Percentiles rank a stretch among this genome's conserved stretches.
Conservation (phyloP, 2,888 invertebrate genomes). For the Lithosia quadra region DNA sequence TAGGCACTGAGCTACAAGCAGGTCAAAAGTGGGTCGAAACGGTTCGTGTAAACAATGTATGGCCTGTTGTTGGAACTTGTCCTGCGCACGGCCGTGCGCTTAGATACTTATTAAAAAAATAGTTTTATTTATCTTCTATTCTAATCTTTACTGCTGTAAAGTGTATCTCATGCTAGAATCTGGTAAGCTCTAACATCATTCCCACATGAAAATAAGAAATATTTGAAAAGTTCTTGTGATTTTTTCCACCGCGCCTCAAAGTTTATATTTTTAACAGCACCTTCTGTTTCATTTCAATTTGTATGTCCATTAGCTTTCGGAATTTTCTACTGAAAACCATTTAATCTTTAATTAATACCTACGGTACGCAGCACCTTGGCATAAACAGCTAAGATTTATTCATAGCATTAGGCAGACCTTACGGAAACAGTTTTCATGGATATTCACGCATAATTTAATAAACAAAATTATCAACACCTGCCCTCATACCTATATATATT, state of each 20-base stretch:
- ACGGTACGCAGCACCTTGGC: conserved; percentile 12
- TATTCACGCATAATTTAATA: conserved; percentile 7
- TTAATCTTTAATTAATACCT: conserved; percentile 50
- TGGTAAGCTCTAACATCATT: not conserved
- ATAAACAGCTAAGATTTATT: conserved; percentile 16
- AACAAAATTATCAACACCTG: not conserved
- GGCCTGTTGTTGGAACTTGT: no score
- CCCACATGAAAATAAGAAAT: conserved; percentile 38
- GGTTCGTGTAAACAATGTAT: no score
- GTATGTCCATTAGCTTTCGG: conserved; percentile 83
- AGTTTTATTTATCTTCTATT: not conserved
- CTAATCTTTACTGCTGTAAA: not conserved
- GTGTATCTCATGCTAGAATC: not conserved
- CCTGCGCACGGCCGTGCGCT: no score
- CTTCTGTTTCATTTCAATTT: conserved; percentile 85
- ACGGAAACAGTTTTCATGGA: not conserved
- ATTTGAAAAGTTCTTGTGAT: conserved; percentile 56
- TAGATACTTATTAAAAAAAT: no score
- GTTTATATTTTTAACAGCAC: conserved; percentile 73
- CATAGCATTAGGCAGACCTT: not conserved
- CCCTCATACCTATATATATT: not conserved
- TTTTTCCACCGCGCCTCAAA: conserved; percentile 47
- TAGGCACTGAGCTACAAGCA: no score
- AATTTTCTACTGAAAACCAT: conserved; percentile 63
- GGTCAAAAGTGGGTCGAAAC: no score